phyloP scores from a whole-genome alignment of 2,888 invertebrate genomes.

The Noctua pronuba region DNA sequence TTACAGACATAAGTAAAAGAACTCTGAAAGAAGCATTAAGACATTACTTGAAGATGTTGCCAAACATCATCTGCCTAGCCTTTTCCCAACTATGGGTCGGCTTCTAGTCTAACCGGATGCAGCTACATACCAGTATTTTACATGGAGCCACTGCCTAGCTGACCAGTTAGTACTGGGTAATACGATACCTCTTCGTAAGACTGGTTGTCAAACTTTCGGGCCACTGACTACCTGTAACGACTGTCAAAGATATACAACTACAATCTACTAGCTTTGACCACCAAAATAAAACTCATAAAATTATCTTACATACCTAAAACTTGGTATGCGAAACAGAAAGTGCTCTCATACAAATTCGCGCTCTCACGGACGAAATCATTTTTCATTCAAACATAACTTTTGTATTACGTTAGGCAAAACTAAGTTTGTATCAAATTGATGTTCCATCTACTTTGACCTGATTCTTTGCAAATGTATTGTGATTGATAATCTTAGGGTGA shows the following conservation, averaged over 20 bases:
- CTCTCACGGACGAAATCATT: slow-evolving; percentile 41
- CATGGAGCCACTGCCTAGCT: not conserved
- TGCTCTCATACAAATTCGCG: slow-evolving; percentile 26
- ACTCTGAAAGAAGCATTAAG: not conserved
- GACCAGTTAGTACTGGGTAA: not conserved
- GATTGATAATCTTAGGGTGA: slow-evolving; percentile 35
- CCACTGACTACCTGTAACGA: not conserved
- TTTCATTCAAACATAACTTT: slow-evolving; percentile 58
- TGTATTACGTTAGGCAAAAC: slow-evolving; percentile 44
- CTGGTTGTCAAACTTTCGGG: not conserved
- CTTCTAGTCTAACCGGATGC: not conserved
- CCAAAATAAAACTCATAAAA: not conserved
- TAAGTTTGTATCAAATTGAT: slow-evolving; percentile 54
- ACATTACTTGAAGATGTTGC: not conserved
- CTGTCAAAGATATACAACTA: not conserved
- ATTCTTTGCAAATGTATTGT: slow-evolving; percentile 48
- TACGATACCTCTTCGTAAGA: not conserved
- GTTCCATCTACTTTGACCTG: slow-evolving; percentile 34
- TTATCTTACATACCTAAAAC: slow-evolving; percentile 13
- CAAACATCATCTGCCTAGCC: not conserved
- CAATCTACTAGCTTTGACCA: not conserved
- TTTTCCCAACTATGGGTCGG: not conserved
- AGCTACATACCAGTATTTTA: not conserved
- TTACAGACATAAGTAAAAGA: not conserved
- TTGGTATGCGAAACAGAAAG: slow-evolving; percentile 27